Percentiles rank a stretch among this genome's conserved stretches.
Conservation (phyloP, 2,797 vertebrate genomes). For the Mormyrops attenuatus region DNA sequence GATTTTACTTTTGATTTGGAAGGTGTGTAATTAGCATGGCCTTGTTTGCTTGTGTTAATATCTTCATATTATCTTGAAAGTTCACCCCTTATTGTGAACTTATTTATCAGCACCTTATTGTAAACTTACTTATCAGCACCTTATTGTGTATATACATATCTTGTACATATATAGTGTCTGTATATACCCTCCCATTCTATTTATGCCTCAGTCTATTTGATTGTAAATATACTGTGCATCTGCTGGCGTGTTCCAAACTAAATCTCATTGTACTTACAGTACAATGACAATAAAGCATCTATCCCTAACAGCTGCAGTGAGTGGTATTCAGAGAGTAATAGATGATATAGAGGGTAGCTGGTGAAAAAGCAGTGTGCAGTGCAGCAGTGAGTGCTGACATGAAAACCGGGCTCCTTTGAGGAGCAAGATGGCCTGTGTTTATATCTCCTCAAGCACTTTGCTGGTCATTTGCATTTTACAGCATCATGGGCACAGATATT, state of each 20-base stretch:
- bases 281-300: no score
- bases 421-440: not conserved
- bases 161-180: no score
- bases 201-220: no score
- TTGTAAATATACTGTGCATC: no score
- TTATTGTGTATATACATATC: no score
- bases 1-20: not conserved
- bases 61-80: not conserved
- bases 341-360: not conserved
- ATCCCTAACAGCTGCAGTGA: not conserved
- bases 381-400: not conserved
- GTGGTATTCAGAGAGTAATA: not conserved
- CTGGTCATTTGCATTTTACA: not conserved
- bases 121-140: no score
- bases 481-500: not conserved
- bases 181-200: no score
- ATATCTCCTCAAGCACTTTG: not conserved
- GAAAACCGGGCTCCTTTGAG: not conserved
- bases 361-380: not conserved
- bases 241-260: no score
- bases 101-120: no score
- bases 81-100: not conserved
- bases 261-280: no score
- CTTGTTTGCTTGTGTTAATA: not conserved
- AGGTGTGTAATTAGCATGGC: constrained; percentile 2